A percentile compares a stretch with the other conserved stretches of the same genome.
These are phyloP conservation scores for Ochotona princeps DNA, from an alignment of 2,113 vertebrate species.

Conservation along the genomic window DNA sequence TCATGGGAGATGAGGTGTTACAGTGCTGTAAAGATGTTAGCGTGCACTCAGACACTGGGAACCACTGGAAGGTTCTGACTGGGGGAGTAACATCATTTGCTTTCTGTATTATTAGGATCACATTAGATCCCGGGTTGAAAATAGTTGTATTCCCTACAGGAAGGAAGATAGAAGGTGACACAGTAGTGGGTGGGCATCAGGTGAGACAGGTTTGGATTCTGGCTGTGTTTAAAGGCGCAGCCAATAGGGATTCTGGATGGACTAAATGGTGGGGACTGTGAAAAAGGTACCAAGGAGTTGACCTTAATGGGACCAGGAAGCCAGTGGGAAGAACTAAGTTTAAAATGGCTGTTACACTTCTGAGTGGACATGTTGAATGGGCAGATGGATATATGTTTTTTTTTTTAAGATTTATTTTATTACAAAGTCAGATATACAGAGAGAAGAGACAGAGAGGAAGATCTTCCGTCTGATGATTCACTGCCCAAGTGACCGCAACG, in stretches of 20 bases:
- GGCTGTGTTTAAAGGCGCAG: neutral
- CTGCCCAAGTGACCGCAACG: too few relatives aligned
- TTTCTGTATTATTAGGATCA: neutral
- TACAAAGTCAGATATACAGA: too few relatives aligned
- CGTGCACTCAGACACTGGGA: neutral
- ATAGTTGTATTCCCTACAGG: neutral
- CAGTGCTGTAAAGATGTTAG: neutral
- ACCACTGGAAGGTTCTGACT: neutral
- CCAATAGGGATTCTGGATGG: neutral
- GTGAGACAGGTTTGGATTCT: neutral
- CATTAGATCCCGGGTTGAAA: neutral
- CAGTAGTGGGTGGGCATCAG: neutral
- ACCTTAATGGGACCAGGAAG: neutral
- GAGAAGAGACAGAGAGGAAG: too few relatives aligned
- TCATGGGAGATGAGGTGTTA: too few relatives aligned
- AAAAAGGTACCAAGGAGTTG: neutral
- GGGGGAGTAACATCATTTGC: neutral
- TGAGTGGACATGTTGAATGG: neutral
- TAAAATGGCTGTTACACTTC: neutral
- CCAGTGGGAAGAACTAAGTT: neutral
- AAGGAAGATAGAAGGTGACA: neutral
- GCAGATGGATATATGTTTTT: neutral
- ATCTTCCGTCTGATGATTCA: too few relatives aligned
- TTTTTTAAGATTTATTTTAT: too few relatives aligned
- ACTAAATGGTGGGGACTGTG: neutral